phyloP scores from a whole-genome alignment of 1,140 invertebrate species.

The Scylla paramamosain region DNA sequence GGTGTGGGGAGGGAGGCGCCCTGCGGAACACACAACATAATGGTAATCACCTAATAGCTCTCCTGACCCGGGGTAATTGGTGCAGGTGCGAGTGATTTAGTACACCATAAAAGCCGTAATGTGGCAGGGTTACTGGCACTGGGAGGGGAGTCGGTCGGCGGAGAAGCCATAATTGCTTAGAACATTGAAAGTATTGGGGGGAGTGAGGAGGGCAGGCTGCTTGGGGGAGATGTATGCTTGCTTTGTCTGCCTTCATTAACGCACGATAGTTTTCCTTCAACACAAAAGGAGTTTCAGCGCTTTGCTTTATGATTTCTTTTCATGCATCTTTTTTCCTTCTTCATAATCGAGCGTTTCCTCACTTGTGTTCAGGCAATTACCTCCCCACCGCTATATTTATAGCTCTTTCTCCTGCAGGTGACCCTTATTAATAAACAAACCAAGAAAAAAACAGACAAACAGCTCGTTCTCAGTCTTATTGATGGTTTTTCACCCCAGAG shows the following conservation, averaged over 20 bases:
- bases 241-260: not conserved
- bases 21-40: slow-evolving; percentile 21
- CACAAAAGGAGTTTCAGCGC: not conserved
- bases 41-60: slow-evolving; percentile 22
- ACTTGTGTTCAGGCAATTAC: not conserved
- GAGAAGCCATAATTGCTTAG: slow-evolving; percentile 13
- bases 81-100: not conserved
- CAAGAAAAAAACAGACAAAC: not conserved
- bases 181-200: slow-evolving; percentile 12
- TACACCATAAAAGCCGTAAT: slow-evolving; percentile 14
- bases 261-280: not conserved
- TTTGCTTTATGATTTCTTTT: too few relatives aligned
- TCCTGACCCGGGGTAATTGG: slow-evolving; percentile 18
- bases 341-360: not conserved
- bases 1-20: not conserved
- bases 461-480: not conserved
- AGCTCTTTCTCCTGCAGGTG: not conserved
- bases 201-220: not conserved
- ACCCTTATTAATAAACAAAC: not conserved
- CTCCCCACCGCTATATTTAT: not conserved
- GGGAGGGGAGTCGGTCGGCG: not conserved
- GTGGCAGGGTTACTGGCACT: not conserved
- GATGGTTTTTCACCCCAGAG: not conserved
- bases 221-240: not conserved
- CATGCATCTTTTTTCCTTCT: not conserved